Evolutionary conservation across 2,797 vertebrate genomes (phyloP).

Genomic region (Coilia nasus): DNA sequence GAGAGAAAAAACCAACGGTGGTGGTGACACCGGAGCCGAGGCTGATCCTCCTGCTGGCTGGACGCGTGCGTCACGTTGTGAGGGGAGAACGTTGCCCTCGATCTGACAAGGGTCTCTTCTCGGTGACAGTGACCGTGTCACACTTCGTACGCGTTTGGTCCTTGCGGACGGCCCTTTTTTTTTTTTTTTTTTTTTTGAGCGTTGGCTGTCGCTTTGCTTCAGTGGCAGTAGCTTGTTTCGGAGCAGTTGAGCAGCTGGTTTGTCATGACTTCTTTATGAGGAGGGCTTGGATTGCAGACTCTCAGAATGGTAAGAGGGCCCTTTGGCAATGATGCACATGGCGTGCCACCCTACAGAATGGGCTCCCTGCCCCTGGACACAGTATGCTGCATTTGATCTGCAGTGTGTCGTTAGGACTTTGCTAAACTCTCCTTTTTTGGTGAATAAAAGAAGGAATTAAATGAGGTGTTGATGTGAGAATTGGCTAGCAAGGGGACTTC

Average conservation of each 20-base stretch:
- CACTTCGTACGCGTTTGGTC: background rate
- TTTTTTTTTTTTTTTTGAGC: slow-evolving; percentile 1
- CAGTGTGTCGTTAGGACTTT: slow-evolving; percentile 15
- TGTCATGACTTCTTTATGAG: slow-evolving; percentile 24
- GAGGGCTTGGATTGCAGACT: slow-evolving; percentile 18
- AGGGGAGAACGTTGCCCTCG: slow-evolving; percentile 15
- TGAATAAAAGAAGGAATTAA: slow-evolving; percentile 48
- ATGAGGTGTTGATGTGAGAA: slow-evolving; percentile 43
- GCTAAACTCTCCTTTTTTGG: slow-evolving; percentile 24
- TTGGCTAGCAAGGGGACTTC: slow-evolving; percentile 38
- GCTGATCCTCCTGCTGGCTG: slow-evolving; percentile 48
- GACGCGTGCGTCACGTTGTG: slow-evolving; percentile 54
- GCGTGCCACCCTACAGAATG: background rate
- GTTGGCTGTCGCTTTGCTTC: background rate
- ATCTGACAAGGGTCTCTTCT: slow-evolving; percentile 51
- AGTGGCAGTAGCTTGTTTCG: background rate
- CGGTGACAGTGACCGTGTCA: slow-evolving; percentile 42
- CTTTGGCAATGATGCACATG: background rate
- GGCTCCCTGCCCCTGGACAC: background rate
- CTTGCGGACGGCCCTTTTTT: slow-evolving; percentile 42
- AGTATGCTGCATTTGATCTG: background rate
- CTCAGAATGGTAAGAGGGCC: slow-evolving; percentile 12
- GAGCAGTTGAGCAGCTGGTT: slow-evolving; percentile 14
- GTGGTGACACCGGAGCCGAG: background rate
- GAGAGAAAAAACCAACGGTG: background rate